A percentile compares a stretch with the other conserved stretches of the same genome.
Conservation (phyloP, 2,888 invertebrate species). For the Drosophila kokeensis region DNA sequence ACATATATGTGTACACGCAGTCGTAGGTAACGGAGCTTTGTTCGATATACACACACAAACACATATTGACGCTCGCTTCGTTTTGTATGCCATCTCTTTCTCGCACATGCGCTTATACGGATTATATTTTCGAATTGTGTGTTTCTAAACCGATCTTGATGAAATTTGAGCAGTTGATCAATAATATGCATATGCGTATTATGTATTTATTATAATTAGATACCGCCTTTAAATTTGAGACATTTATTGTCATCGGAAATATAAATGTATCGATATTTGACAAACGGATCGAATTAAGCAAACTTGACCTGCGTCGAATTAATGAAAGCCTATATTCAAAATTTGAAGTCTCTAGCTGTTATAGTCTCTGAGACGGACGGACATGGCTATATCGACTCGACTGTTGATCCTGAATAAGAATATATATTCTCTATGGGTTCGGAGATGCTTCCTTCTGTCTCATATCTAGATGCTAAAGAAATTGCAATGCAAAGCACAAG, state of each 20-base stretch:
- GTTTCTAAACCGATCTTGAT: neutral
- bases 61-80: too few species aligned
- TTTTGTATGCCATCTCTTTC: too few species aligned
- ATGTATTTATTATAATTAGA: neutral
- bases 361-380: too few species aligned
- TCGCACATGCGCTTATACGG: accelerated
- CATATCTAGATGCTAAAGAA: too few species aligned
- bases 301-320: neutral
- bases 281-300: neutral
- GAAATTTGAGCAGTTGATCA: neutral
- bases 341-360: neutral
- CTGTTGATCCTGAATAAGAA: too few species aligned
- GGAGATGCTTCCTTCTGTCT: neutral
- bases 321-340: neutral
- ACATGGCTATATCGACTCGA: too few species aligned
- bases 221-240: neutral
- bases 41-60: too few species aligned
- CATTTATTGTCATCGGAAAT: too few species aligned
- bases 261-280: neutral
- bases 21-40: too few species aligned
- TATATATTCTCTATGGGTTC: neutral
- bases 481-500: too few species aligned
- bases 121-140: neutral
- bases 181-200: neutral
- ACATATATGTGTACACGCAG: neutral